A percentile compares a stretch with the other conserved stretches of the same genome.
These are phyloP conservation scores for Dipodomys spectabilis DNA, from an alignment of 2,113 vertebrate species.

Conservation along the genomic window DNA sequence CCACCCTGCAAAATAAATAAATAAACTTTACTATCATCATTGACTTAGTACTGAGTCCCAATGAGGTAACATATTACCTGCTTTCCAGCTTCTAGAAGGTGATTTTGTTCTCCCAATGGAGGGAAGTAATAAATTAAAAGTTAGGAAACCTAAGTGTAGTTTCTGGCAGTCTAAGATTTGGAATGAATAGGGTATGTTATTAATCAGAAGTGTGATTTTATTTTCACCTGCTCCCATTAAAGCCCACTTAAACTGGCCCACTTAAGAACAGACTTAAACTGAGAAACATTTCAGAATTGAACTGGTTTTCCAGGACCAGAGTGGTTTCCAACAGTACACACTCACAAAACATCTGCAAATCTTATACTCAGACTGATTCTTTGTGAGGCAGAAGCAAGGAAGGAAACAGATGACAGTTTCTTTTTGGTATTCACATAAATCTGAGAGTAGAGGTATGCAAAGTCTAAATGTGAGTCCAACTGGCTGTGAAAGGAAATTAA, in stretches of 20 bases:
- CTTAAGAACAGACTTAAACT: neutral
- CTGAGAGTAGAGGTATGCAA: neutral
- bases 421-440: neutral
- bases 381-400: neutral
- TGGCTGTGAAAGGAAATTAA: neutral
- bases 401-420: neutral
- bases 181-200: neutral
- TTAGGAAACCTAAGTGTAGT: neutral
- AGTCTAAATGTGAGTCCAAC: neutral
- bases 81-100: neutral
- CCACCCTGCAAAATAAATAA: too few species aligned
- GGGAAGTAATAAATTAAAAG: neutral
- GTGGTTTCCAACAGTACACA: conserved; percentile 3
- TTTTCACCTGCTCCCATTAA: conserved; percentile 14
- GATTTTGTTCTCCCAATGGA: neutral
- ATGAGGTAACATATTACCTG: neutral
- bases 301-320: neutral
- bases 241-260: neutral
- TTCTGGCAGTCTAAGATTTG: neutral
- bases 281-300: neutral
- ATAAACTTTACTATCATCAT: neutral
- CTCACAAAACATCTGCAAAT: neutral
- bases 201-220: conserved; percentile 29
- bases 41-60: neutral
- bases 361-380: neutral